phyloP scores from a whole-genome alignment of 2,888 invertebrate genomes.

The Ophraella communa region DNA sequence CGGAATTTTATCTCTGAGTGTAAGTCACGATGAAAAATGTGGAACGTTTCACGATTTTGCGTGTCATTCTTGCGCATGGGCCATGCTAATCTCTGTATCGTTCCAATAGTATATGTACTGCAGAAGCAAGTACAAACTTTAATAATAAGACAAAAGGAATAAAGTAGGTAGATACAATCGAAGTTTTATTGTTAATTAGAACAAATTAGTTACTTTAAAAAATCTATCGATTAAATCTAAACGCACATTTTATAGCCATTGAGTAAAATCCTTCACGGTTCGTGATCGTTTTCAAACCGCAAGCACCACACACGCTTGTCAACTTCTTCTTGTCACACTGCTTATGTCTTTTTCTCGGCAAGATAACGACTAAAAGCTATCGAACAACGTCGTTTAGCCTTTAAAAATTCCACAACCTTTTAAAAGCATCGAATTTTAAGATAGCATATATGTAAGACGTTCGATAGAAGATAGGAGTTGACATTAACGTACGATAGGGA shows the following conservation, averaged over 20 bases:
- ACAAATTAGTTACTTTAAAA: background rate
- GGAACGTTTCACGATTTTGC: no score
- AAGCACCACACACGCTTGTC: conserved; percentile 44
- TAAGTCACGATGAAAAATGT: no score
- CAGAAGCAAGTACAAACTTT: no score
- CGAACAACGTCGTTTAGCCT: conserved; percentile 38
- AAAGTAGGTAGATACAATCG: no score
- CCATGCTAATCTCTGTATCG: no score
- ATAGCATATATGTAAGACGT: conserved; percentile 32
- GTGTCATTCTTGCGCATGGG: no score
- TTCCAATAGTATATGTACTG: no score
- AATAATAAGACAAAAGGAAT: no score
- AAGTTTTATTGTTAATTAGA: background rate
- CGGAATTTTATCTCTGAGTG: no score
- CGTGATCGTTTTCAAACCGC: conserved; percentile 13
- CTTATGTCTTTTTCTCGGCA: conserved; percentile 41
- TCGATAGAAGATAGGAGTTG: conserved; percentile 30
- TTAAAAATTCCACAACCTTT: conserved; percentile 32
- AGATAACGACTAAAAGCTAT: conserved; percentile 44
- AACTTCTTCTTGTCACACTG: conserved; percentile 48
- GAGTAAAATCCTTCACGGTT: background rate
- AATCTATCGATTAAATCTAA: background rate
- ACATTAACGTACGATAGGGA: background rate
- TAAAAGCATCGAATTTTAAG: conserved; percentile 37
- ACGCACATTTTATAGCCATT: background rate